Evolutionary conservation across 1,140 invertebrate genomes (phyloP).

Genomic region (Drosophila fuyamai): DNA sequence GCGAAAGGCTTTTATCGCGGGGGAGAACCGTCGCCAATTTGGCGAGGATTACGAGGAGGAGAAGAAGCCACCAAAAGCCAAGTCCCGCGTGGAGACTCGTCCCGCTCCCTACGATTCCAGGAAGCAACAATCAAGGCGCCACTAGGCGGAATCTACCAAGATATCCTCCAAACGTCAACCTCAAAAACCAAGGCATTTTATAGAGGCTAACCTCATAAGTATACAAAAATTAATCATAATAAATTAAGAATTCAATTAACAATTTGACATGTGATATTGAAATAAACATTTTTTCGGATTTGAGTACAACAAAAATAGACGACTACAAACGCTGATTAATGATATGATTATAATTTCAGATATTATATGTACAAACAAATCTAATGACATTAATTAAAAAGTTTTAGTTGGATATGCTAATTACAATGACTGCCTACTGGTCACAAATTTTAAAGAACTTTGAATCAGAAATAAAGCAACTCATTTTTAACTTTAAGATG

Average conservation of each 20-base stretch:
- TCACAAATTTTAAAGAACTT: too few relatives aligned
- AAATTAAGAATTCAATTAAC: background rate
- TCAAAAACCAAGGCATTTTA: background rate
- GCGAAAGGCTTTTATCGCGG: constrained; percentile 62
- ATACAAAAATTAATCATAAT: background rate
- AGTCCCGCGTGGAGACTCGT: constrained; percentile 1
- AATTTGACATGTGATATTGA: background rate
- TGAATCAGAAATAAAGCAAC: too few relatives aligned
- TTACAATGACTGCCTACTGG: too few relatives aligned
- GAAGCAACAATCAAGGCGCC: background rate
- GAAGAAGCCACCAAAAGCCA: background rate
- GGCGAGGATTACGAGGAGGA: constrained; percentile 39
- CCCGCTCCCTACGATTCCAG: constrained; percentile 20
- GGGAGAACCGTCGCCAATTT: constrained; percentile 52
- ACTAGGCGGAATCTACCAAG: background rate
- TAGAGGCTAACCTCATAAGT: background rate
- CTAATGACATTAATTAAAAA: too few relatives aligned
- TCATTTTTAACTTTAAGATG: too few relatives aligned
- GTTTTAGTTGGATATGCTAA: too few relatives aligned
- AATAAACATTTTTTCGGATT: background rate
- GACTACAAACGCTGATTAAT: too few relatives aligned
- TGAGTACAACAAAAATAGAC: background rate
- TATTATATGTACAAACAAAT: too few relatives aligned
- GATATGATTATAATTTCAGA: too few relatives aligned
- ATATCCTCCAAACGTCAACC: background rate